Evolutionary conservation across 2,888 invertebrate species (phyloP).

Genomic region (Xestia rhomboidea): DNA sequence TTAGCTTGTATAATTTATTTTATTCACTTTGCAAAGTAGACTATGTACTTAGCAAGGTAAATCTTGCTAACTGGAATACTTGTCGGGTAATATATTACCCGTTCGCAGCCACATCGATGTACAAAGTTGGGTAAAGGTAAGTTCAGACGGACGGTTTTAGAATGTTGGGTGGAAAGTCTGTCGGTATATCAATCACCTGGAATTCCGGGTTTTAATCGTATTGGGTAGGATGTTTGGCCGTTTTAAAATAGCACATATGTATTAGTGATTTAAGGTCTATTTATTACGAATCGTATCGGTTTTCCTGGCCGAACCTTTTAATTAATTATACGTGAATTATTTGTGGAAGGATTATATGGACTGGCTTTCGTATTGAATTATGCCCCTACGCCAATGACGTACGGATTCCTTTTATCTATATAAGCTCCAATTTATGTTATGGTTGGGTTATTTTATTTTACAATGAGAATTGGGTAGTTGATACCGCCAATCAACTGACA

Average conservation of each 20-base stretch:
- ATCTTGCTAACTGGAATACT: constrained; percentile 60
- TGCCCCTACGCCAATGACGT: not conserved
- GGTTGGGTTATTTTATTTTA: not conserved
- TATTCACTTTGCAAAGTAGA: constrained; percentile 48
- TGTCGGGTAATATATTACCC: constrained; percentile 58
- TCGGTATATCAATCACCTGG: constrained; percentile 52
- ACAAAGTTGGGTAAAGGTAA: constrained; percentile 54
- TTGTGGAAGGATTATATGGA: not conserved
- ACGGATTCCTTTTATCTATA: not conserved
- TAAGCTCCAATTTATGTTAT: not conserved
- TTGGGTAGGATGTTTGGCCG: constrained; percentile 13
- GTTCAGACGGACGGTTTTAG: constrained; percentile 48
- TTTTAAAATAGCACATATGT: constrained; percentile 18
- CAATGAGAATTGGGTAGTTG: not conserved
- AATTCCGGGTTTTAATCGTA: constrained; percentile 35
- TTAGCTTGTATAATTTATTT: constrained; percentile 57
- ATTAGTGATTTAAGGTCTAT: not conserved
- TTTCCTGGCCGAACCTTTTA: constrained; percentile 9
- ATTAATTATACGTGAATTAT: constrained; percentile 4
- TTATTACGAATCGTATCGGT: not conserved
- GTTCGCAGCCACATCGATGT: constrained; percentile 54
- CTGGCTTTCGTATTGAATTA: not conserved
- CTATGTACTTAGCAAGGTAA: constrained; percentile 60
- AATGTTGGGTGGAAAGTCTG: constrained; percentile 12
- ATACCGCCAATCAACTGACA: not conserved